Conservation (phyloP, 1,140 invertebrate genomes). For the Ganaspis sp. region DNA sequence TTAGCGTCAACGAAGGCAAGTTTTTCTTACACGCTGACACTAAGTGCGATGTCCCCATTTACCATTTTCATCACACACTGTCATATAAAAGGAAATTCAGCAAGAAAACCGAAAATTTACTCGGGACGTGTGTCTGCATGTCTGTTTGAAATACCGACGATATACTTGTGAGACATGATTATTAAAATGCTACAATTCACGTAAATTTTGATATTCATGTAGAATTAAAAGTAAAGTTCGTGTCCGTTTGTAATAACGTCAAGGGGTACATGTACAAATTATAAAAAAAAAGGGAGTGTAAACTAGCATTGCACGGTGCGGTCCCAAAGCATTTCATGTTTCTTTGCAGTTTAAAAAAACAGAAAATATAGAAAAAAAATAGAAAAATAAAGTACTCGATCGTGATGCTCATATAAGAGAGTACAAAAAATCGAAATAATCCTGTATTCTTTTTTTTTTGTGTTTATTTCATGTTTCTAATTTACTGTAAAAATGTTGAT, state of each 20-base stretch:
- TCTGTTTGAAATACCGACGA: constrained; percentile 34
- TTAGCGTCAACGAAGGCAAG: neutral
- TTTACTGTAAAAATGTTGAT: constrained; percentile 36
- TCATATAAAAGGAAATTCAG: neutral
- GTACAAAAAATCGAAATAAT: constrained; percentile 55
- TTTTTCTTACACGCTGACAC: neutral
- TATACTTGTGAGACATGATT: constrained; percentile 52
- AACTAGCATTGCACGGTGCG: constrained; percentile 46
- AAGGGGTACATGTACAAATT: constrained; percentile 63
- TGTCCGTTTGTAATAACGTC: constrained; percentile 61
- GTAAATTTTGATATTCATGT: constrained; percentile 57
- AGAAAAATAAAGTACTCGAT: constrained; percentile 22
- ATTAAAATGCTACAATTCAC: constrained; percentile 48
- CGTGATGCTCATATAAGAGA: constrained; percentile 45
- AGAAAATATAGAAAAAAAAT: constrained; percentile 38
- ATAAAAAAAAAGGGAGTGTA: constrained; percentile 46
- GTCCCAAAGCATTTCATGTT: neutral
- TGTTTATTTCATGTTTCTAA: constrained; percentile 27
- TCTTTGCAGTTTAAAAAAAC: constrained; percentile 27
- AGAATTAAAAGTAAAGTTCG: constrained; percentile 33
- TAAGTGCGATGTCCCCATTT: neutral
- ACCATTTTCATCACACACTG: constrained; percentile 16
- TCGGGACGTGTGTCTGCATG: constrained; percentile 12
- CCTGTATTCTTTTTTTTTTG: constrained; percentile 32
- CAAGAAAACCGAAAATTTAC: neutral